These are phyloP conservation scores for Calephelis nemesis DNA, from an alignment of 1,140 invertebrate species.

Conservation along the genomic window DNA sequence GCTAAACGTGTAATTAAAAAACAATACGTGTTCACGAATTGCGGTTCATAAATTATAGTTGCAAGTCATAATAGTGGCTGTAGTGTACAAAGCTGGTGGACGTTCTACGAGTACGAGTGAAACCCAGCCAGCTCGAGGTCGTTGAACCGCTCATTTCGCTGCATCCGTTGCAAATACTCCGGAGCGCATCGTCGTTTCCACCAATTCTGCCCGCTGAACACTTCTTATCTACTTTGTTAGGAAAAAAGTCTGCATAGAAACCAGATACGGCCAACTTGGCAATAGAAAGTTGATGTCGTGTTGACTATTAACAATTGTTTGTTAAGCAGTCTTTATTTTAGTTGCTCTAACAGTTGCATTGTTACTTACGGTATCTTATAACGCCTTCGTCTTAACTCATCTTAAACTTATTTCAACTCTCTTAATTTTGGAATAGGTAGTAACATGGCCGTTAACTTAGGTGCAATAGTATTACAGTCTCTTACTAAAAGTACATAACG, in stretches of 20 bases:
- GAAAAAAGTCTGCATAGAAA: conserved; percentile 39
- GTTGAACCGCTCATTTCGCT: conserved; percentile 76
- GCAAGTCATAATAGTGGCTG: conserved; percentile 58
- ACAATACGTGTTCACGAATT: conserved; percentile 1
- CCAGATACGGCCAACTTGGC: conserved; percentile 45
- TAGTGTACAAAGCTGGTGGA: conserved; percentile 71
- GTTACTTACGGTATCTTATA: background rate
- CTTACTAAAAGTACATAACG: background rate
- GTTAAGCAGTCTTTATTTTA: conserved; percentile 5
- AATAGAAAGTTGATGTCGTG: conserved; percentile 59
- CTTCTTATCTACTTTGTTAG: conserved; percentile 54
- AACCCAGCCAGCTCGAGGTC: conserved; percentile 69
- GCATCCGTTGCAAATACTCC: conserved; percentile 77
- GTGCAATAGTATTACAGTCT: background rate
- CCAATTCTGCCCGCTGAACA: conserved; percentile 61
- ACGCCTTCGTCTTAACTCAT: background rate
- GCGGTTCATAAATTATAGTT: conserved; percentile 25
- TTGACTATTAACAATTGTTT: conserved; percentile 18
- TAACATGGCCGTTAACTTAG: too few species aligned
- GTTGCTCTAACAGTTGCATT: background rate
- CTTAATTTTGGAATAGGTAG: too few species aligned
- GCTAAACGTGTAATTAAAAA: conserved; percentile 1
- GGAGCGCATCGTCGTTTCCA: conserved; percentile 66
- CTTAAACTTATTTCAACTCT: background rate
- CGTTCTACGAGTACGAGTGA: conserved; percentile 66